These are phyloP conservation scores for Lepidocyrtoides sp. DNA, from an alignment of 2,888 invertebrate species.

Conservation along the genomic window DNA sequence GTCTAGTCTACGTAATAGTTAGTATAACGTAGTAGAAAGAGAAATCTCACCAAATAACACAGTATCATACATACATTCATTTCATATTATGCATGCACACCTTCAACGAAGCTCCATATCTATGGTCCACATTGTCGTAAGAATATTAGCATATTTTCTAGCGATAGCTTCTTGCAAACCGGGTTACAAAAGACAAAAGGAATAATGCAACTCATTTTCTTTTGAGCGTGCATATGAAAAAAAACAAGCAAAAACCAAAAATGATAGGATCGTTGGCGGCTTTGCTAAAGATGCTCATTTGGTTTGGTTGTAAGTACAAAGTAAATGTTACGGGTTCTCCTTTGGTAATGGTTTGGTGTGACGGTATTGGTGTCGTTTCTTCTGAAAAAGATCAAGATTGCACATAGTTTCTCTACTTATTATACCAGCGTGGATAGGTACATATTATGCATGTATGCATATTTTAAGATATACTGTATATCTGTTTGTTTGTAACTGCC, in stretches of 20 bases:
- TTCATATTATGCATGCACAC: too few relatives aligned
- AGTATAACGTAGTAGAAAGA: neutral
- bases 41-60: neutral
- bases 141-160: too few relatives aligned
- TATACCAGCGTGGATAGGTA: too few relatives aligned
- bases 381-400: conserved; percentile 63
- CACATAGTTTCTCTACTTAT: neutral
- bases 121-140: too few relatives aligned
- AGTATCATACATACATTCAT: too few relatives aligned
- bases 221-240: conserved; percentile 28
- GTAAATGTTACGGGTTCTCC: conserved; percentile 57
- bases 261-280: conserved; percentile 64
- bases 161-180: too few relatives aligned
- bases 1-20: neutral
- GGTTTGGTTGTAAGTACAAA: conserved; percentile 43
- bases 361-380: conserved; percentile 29
- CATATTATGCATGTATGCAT: too few relatives aligned
- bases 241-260: conserved; percentile 56
- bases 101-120: too few relatives aligned
- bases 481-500: conserved; percentile 3
- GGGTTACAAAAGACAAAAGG: neutral
- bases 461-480: too few relatives aligned
- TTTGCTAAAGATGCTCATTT: conserved; percentile 55
- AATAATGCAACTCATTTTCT: neutral
- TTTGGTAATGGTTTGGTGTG: conserved; percentile 50